These are phyloP conservation scores for Falcunculus frontatus DNA, from an alignment of 2,113 vertebrate species.

Conservation along the genomic window DNA sequence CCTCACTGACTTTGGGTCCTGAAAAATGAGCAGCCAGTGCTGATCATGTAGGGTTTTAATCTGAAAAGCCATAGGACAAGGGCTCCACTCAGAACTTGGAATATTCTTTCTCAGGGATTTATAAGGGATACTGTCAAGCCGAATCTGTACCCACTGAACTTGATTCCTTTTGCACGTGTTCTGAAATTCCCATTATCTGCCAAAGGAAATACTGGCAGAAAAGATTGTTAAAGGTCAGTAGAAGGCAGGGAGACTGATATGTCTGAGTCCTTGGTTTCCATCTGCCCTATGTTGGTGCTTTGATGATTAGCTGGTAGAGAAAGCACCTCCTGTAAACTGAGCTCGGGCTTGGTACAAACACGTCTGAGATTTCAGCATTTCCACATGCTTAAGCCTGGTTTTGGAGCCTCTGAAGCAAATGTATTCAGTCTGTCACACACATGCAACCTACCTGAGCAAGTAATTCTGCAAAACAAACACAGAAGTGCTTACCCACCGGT, in stretches of 20 bases:
- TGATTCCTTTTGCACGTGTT: not conserved
- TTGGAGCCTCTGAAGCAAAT: not conserved
- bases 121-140: not conserved
- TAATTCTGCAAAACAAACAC: slow-evolving; percentile 5
- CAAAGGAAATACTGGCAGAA: not conserved
- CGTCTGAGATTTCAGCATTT: not conserved
- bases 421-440: not conserved
- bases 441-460: not conserved
- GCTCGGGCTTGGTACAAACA: not conserved
- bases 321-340: not conserved
- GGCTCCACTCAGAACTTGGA: not conserved
- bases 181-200: not conserved
- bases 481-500: not conserved
- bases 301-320: not conserved
- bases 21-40: not conserved
- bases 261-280: not conserved
- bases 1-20: not conserved
- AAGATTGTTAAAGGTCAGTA: not conserved
- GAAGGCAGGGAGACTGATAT: not conserved
- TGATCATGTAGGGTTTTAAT: not conserved
- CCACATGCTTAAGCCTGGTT: not conserved
- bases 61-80: not conserved
- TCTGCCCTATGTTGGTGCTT: not conserved
- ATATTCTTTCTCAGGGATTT: not conserved
- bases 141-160: not conserved